A percentile compares a stretch with the other conserved stretches of the same genome.
phyloP scores from a whole-genome alignment of 2,888 invertebrate species.

The Drosophila robusta region DNA sequence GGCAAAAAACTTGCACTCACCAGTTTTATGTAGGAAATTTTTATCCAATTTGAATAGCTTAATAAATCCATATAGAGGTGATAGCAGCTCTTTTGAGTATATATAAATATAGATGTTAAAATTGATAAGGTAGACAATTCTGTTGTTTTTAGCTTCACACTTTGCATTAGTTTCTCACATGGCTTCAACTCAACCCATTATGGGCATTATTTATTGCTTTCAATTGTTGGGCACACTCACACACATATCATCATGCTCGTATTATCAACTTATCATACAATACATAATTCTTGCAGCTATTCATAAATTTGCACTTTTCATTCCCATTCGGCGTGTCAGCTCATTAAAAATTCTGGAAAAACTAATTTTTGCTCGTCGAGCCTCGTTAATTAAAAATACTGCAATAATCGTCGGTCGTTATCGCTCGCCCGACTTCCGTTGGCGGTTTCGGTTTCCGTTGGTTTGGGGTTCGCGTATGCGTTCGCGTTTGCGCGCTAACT shows the following conservation, averaged over 20 bases:
- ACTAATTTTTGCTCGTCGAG: constrained; percentile 51
- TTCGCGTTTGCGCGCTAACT: constrained; percentile 33
- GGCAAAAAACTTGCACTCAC: constrained; percentile 71
- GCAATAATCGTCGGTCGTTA: constrained; percentile 51
- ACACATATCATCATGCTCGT: constrained; percentile 68
- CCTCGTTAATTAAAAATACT: constrained; percentile 76
- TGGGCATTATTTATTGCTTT: constrained; percentile 72
- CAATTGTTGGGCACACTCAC: constrained; percentile 77
- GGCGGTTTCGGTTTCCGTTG: constrained; percentile 51
- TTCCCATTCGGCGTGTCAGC: constrained; percentile 49
- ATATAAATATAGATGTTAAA: constrained; percentile 54
- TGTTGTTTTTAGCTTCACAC: constrained; percentile 53
- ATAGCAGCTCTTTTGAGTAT: constrained; percentile 26
- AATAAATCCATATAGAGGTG: constrained; percentile 71
- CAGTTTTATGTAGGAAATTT: constrained; percentile 72
- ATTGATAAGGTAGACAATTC: constrained; percentile 59
- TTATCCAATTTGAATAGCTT: constrained; percentile 78
- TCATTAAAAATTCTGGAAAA: constrained; percentile 75
- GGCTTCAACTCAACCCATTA: constrained; percentile 73
- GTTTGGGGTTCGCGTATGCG: constrained; percentile 33
- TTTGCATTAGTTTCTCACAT: constrained; percentile 76
- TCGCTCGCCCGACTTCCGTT: constrained; percentile 58
- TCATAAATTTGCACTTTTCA: constrained; percentile 73
- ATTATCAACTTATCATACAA: constrained; percentile 77
- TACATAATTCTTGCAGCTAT: constrained; percentile 70